phyloP scores from a whole-genome alignment of 2,888 invertebrate species.

The Drosophila pseudotalamancana region DNA sequence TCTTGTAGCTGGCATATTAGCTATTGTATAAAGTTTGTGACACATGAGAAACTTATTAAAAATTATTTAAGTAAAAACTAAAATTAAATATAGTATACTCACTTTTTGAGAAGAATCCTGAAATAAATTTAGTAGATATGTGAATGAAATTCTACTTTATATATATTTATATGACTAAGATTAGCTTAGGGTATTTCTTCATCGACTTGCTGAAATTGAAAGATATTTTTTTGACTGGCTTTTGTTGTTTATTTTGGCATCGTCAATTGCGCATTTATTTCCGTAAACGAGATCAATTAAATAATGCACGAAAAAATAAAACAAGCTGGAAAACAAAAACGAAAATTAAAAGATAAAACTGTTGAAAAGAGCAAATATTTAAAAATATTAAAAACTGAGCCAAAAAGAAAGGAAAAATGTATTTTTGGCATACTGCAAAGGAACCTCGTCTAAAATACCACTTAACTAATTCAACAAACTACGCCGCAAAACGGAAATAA shows the following conservation, averaged over 20 bases:
- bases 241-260: constrained; percentile 49
- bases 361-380: constrained; percentile 58
- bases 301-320: constrained; percentile 45
- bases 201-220: background rate
- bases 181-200: constrained; percentile 8
- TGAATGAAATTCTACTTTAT: background rate
- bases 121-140: too few relatives aligned
- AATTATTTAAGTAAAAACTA: too few relatives aligned
- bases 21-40: background rate
- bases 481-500: constrained; percentile 55
- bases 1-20: constrained; percentile 3
- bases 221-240: background rate
- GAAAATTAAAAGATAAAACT: constrained; percentile 21
- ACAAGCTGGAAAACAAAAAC: constrained; percentile 20
- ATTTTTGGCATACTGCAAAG: constrained; percentile 30
- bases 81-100: too few relatives aligned
- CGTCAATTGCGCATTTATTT: constrained; percentile 62
- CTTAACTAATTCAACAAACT: constrained; percentile 79
- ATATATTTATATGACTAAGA: too few relatives aligned
- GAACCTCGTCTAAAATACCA: constrained; percentile 57
- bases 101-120: too few relatives aligned
- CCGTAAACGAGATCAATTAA: constrained; percentile 76
- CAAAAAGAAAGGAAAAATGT: constrained; percentile 19
- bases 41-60: background rate
- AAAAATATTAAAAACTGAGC: constrained; percentile 28